These are phyloP conservation scores for Drosophila aff. DNA, from an alignment of 1,140 invertebrate genomes.

Conservation along the genomic window DNA sequence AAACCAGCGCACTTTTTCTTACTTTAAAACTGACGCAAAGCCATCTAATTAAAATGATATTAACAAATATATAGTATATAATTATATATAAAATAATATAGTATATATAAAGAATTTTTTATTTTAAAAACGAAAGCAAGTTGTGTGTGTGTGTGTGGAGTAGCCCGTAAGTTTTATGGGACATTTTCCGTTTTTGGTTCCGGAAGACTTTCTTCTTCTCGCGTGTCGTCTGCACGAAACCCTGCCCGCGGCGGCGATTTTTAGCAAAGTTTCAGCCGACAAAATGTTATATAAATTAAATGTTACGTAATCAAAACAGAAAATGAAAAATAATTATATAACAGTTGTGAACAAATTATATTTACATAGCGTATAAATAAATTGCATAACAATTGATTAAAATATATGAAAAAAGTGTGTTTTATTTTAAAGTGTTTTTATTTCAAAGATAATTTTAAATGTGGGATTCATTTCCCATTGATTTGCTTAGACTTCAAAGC, in stretches of 20 bases:
- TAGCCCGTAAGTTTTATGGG: slow-evolving; percentile 18
- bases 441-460: no score
- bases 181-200: slow-evolving; percentile 6
- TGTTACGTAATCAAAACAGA: slow-evolving; percentile 33
- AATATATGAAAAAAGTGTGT: slow-evolving; percentile 33
- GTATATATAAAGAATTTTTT: slow-evolving; percentile 16
- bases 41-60: slow-evolving; percentile 17
- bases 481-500: no score
- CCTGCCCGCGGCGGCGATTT: slow-evolving; percentile 5
- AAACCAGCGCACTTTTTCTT: slow-evolving; percentile 60
- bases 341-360: slow-evolving; percentile 83
- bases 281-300: slow-evolving; percentile 24
- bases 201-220: slow-evolving; percentile 1
- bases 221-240: background rate
- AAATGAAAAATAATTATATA: slow-evolving; percentile 73
- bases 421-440: background rate
- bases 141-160: slow-evolving; percentile 2
- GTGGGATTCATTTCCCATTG: no score
- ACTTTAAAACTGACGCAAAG: slow-evolving; percentile 56
- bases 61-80: slow-evolving; percentile 23
- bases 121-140: slow-evolving; percentile 1
- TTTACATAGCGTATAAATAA: slow-evolving; percentile 82
- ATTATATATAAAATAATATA: slow-evolving; percentile 5
- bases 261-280: slow-evolving; percentile 61
- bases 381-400: slow-evolving; percentile 83